These are phyloP conservation scores for Dryoscopus gambensis DNA, from an alignment of 2,113 vertebrate genomes.

Conservation along the genomic window DNA sequence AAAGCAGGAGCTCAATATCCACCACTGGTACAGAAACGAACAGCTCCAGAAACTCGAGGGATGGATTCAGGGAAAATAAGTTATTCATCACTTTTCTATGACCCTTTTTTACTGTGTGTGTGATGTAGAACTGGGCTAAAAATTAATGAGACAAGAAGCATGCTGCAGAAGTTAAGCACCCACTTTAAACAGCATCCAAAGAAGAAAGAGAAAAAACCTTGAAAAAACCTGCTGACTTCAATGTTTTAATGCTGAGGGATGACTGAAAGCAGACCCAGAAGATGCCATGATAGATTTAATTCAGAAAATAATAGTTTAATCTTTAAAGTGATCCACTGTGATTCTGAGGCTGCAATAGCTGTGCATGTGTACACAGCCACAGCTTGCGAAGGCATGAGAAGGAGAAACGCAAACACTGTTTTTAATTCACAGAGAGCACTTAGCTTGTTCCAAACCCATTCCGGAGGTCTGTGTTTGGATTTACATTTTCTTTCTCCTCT, in stretches of 20 bases:
- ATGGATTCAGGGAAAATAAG: not conserved
- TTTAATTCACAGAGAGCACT: not conserved
- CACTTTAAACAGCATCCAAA: not conserved
- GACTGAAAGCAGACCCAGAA: not conserved
- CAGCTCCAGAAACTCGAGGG: not conserved
- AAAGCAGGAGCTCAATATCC: not conserved
- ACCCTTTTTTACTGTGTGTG: not conserved
- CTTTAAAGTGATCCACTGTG: not conserved
- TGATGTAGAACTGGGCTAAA: not conserved
- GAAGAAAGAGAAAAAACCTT: not conserved
- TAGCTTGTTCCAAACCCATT: not conserved
- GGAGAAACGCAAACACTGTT: not conserved
- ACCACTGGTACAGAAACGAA: not conserved
- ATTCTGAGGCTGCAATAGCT: not conserved
- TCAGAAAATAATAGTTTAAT: not conserved
- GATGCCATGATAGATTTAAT: not conserved
- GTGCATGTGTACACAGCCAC: not conserved
- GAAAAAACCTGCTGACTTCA: not conserved
- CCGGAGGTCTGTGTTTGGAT: not conserved
- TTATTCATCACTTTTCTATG: not conserved
- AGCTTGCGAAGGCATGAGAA: not conserved
- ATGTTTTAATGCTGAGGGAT: not conserved
- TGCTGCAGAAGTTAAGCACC: not conserved
- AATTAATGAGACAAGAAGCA: not conserved
- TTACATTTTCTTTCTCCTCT: not conserved